Evolutionary conservation across 2,797 vertebrate genomes (phyloP).

Genomic region (Gymnoscopelus microlampas): DNA sequence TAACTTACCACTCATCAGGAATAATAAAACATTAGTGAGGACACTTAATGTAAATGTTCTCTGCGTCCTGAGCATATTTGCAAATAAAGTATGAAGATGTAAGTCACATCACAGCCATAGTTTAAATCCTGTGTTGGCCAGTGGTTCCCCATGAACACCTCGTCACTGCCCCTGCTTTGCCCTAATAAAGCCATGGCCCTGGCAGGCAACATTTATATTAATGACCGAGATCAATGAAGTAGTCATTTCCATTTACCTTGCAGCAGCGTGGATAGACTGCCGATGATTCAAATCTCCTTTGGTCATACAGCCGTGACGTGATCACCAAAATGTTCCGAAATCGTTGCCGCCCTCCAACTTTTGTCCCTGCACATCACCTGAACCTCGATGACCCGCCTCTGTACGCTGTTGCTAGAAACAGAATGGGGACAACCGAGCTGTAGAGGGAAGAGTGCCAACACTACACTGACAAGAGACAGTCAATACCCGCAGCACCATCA

Average conservation of each 20-base stretch:
- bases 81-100: not conserved
- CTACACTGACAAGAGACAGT: slow-evolving; percentile 39
- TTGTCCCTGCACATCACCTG: slow-evolving; percentile 55
- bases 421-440: slow-evolving; percentile 46
- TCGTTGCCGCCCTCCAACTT: slow-evolving; percentile 52
- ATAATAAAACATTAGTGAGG: slow-evolving; percentile 29
- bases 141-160: not conserved
- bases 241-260: slow-evolving; percentile 68
- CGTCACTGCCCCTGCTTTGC: slow-evolving; percentile 17
- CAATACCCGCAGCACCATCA: slow-evolving; percentile 50
- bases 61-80: not conserved
- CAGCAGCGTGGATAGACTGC: slow-evolving; percentile 72
- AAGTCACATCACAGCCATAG: not conserved
- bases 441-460: slow-evolving; percentile 44
- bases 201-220: slow-evolving; percentile 44
- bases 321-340: slow-evolving; percentile 65
- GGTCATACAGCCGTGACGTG: slow-evolving; percentile 66
- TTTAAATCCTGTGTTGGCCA: not conserved
- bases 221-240: slow-evolving; percentile 31
- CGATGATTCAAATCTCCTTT: slow-evolving; percentile 67
- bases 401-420: slow-evolving; percentile 32
- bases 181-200: slow-evolving; percentile 38
- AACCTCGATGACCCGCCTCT: slow-evolving; percentile 60
- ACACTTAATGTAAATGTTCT: slow-evolving; percentile 3
- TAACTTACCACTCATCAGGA: slow-evolving; percentile 41